A percentile compares a stretch with the other conserved stretches of the same genome.
Conservation (phyloP, 2,113 vertebrate genomes). For the Megaceryle maxima region DNA sequence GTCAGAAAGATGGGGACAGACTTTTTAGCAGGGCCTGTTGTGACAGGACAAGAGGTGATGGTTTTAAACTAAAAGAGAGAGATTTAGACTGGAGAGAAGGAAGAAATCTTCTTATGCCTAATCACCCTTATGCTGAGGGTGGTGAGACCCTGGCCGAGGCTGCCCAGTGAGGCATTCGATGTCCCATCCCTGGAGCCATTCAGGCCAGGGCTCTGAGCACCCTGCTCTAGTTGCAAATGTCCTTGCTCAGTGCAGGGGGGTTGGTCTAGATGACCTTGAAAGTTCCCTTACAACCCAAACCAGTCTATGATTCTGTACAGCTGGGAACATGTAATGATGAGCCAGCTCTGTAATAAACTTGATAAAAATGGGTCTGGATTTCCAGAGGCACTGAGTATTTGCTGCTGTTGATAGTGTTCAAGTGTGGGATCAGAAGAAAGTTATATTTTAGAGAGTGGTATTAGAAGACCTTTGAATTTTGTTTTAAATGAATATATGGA, state of each 20-base stretch:
- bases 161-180: neutral
- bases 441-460: rapidly evolving
- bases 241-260: neutral
- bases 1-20: neutral
- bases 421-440: neutral
- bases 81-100: neutral
- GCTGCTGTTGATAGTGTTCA: neutral
- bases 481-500: neutral
- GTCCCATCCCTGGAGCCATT: neutral
- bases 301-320: neutral
- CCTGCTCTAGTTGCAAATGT: neutral
- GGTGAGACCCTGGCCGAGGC: neutral
- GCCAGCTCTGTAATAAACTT: neutral
- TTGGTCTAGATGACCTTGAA: neutral
- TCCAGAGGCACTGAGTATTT: neutral
- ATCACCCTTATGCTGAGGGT: too few species aligned
- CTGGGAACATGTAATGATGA: neutral
- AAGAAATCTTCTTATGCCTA: neutral
- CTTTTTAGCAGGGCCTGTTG: neutral
- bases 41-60: neutral
- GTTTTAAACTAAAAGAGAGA: too few species aligned
- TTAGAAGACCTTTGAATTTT: neutral
- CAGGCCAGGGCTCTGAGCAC: neutral
- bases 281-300: neutral
- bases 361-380: rapidly evolving